Conservation (phyloP, 1,140 invertebrate genomes). For the Acromyrmex charruanus region DNA sequence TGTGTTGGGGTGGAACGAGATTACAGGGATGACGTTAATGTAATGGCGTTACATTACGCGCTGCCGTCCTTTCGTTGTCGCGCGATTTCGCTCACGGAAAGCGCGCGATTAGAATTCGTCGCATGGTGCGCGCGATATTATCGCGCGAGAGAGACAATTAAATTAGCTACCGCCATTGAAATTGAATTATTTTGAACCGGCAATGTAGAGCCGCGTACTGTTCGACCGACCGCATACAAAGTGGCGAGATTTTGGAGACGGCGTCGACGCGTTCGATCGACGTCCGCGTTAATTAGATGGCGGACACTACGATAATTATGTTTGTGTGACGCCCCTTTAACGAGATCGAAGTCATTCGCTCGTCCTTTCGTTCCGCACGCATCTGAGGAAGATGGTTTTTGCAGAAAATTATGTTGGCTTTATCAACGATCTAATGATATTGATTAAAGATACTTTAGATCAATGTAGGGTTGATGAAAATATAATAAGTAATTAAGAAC, state of each 20-base stretch:
- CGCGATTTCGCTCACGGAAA: constrained; percentile 1
- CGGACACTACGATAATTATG: constrained; percentile 68
- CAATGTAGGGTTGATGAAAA: not conserved
- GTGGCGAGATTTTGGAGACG: constrained; percentile 67
- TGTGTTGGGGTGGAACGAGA: not conserved
- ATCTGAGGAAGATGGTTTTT: not conserved
- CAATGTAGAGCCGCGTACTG: constrained; percentile 60
- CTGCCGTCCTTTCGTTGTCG: constrained; percentile 11
- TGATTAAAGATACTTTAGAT: not conserved
- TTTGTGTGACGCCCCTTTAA: constrained; percentile 73
- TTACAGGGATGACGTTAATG: constrained; percentile 8
- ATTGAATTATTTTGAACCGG: constrained; percentile 81
- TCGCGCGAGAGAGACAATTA: constrained; percentile 75
- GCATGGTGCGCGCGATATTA: constrained; percentile 74
- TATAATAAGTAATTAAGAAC: not conserved
- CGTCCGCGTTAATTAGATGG: constrained; percentile 79
- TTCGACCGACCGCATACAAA: constrained; percentile 77
- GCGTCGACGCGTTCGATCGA: constrained; percentile 53
- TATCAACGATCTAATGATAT: not conserved
- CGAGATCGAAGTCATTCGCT: constrained; percentile 64
- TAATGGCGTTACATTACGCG: constrained; percentile 44
- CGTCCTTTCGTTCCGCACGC: constrained; percentile 14
- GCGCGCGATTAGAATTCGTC: constrained; percentile 77
- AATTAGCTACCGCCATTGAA: constrained; percentile 81
- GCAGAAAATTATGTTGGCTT: constrained; percentile 17